Percentiles rank a stretch among this genome's conserved stretches.
These are phyloP conservation scores for Scyliorhinus canicula DNA, from an alignment of 2,797 vertebrate genomes.

Conservation along the genomic window DNA sequence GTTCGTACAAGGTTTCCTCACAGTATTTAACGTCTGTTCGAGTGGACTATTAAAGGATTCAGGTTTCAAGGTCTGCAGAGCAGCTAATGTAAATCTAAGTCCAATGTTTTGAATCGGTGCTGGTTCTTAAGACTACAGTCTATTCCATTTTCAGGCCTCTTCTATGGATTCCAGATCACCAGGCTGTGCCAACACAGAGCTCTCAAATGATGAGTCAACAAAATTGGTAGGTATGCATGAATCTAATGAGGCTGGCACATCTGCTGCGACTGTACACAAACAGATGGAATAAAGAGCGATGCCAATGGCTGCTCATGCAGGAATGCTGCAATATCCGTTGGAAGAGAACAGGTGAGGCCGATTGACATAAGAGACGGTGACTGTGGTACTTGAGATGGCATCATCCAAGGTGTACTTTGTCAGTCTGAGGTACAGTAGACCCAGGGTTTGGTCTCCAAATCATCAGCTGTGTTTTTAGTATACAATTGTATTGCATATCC, in stretches of 20 bases:
- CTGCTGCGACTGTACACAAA: slow-evolving; percentile 41
- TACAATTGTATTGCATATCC: slow-evolving; percentile 11
- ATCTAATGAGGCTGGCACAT: slow-evolving; percentile 32
- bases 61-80: neutral
- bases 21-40: neutral
- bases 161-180: slow-evolving; percentile 8
- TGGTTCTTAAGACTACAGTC: slow-evolving; percentile 22
- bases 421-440: slow-evolving; percentile 48
- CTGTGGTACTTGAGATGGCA: slow-evolving; percentile 67
- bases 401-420: slow-evolving; percentile 60
- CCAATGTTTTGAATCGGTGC: neutral
- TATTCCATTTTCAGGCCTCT: slow-evolving; percentile 31
- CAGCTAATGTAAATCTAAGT: neutral
- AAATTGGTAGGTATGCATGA: slow-evolving; percentile 1
- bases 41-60: neutral
- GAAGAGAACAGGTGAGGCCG: slow-evolving; percentile 61
- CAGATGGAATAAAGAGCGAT: slow-evolving; percentile 52
- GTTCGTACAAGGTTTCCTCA: slow-evolving; percentile 25
- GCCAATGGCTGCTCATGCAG: slow-evolving; percentile 46
- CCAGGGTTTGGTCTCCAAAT: slow-evolving; percentile 48
- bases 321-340: slow-evolving; percentile 48
- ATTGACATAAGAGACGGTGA: slow-evolving; percentile 70
- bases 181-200: slow-evolving; percentile 28
- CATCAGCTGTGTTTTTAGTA: slow-evolving; percentile 14
- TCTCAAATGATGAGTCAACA: slow-evolving; percentile 23